Conservation (phyloP, 37 sponge, comb jelly and placozoan genomes). For the Theonella swinhoei region DNA sequence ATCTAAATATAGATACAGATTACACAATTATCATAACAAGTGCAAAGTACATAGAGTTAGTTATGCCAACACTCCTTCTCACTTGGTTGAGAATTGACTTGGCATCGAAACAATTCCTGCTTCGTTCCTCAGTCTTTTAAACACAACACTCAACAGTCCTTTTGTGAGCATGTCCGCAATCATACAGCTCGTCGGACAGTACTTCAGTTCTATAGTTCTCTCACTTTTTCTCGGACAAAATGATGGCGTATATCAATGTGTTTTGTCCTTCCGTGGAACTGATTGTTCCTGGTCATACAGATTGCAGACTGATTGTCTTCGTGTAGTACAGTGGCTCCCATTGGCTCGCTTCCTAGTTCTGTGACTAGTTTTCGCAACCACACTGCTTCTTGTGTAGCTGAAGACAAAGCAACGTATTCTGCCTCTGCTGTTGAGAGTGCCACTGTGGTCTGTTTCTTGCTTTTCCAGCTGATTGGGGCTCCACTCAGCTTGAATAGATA, state of each 20-base stretch:
- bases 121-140: not conserved
- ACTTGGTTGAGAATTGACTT: too few relatives aligned
- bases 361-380: slow-evolving; percentile 41
- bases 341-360: not conserved
- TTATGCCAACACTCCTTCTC: not conserved
- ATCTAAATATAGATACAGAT: too few relatives aligned
- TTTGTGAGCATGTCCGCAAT: slow-evolving; percentile 29
- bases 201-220: not conserved
- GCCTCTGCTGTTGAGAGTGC: slow-evolving; percentile 34
- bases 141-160: too few relatives aligned
- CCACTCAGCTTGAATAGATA: slow-evolving; percentile 23
- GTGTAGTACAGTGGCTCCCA: slow-evolving; percentile 18
- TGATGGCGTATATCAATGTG: slow-evolving; percentile 42
- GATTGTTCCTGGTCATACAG: slow-evolving; percentile 32
- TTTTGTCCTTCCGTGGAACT: slow-evolving; percentile 35
- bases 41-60: too few relatives aligned
- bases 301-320: slow-evolving; percentile 57
- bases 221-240: slow-evolving; percentile 24
- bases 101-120: too few relatives aligned
- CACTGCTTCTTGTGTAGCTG: slow-evolving; percentile 39
- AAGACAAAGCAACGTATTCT: slow-evolving; percentile 39
- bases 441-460: slow-evolving; percentile 16
- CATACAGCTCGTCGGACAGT: slow-evolving; percentile 39
- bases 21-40: too few relatives aligned
- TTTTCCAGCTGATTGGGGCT: slow-evolving; percentile 22